These are phyloP conservation scores for Periparus ater DNA, from an alignment of 2,797 vertebrate genomes.

Conservation along the genomic window DNA sequence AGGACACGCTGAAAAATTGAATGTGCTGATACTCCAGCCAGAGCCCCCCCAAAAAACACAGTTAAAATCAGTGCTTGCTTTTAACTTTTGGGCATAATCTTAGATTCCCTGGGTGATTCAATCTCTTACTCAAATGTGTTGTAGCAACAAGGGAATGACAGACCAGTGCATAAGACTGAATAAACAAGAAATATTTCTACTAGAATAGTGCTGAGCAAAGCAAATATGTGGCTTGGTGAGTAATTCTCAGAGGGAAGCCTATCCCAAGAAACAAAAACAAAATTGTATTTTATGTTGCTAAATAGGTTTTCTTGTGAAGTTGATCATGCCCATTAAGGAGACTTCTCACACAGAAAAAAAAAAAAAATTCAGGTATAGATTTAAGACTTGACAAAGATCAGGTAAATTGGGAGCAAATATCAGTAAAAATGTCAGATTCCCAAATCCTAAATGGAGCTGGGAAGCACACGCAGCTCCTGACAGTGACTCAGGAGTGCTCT, in stretches of 20 bases:
- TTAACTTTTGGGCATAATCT: background rate
- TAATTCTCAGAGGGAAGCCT: slow-evolving; percentile 5
- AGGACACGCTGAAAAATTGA: background rate
- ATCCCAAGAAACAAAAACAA: background rate
- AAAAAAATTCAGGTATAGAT: background rate
- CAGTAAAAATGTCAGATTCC: background rate
- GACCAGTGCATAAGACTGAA: background rate
- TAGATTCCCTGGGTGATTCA: background rate
- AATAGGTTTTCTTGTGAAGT: background rate
- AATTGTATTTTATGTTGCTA: background rate
- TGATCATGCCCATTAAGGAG: background rate
- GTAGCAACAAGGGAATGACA: slow-evolving; percentile 4
- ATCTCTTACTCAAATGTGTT: background rate
- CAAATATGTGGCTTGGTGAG: background rate
- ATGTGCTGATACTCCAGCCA: background rate
- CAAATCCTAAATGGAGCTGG: background rate
- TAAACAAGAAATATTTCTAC: slow-evolving; percentile 44
- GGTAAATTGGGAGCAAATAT: background rate
- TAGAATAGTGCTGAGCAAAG: slow-evolving; percentile 27
- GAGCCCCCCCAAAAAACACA: background rate
- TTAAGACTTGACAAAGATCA: background rate
- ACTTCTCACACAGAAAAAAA: background rate
- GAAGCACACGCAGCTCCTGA: background rate
- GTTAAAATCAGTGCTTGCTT: background rate
- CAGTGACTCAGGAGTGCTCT: background rate